phyloP scores from a whole-genome alignment of 2,113 vertebrate genomes.

The Hydrolagus affinis region DNA sequence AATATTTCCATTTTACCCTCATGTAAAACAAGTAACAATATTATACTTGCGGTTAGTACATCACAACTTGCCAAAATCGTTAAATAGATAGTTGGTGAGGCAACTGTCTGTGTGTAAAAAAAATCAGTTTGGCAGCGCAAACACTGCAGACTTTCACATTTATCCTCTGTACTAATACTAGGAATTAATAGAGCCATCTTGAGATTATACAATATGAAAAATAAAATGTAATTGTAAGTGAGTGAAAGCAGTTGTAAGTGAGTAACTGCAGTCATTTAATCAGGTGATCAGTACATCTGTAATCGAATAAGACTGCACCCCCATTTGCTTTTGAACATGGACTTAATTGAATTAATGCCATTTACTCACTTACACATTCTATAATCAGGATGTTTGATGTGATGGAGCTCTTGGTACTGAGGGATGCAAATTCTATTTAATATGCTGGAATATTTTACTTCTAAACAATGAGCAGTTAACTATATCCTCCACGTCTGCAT shows the following conservation, averaged over 20 bases:
- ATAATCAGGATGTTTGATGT: background rate
- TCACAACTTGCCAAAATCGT: background rate
- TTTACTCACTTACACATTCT: conserved; percentile 10
- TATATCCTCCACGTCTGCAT: conserved; percentile 13
- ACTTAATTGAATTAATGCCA: background rate
- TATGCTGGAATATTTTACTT: background rate
- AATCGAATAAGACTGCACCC: background rate
- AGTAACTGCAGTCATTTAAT: background rate
- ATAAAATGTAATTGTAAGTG: background rate
- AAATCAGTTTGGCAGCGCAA: background rate
- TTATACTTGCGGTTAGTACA: background rate
- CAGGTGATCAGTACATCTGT: background rate
- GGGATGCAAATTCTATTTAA: conserved; percentile 13
- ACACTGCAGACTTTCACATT: background rate
- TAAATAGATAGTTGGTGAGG: background rate
- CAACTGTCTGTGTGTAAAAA: background rate
- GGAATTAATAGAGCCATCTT: background rate
- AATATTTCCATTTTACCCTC: background rate
- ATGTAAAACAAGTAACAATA: background rate
- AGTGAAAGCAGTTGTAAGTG: background rate
- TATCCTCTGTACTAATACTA: background rate
- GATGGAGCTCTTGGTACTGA: background rate
- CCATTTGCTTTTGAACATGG: background rate
- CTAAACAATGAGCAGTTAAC: conserved; percentile 10
- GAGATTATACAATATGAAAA: conserved; percentile 7